Evolutionary conservation across 2,113 vertebrate genomes (phyloP).

Genomic region (Propithecus coquereli): DNA sequence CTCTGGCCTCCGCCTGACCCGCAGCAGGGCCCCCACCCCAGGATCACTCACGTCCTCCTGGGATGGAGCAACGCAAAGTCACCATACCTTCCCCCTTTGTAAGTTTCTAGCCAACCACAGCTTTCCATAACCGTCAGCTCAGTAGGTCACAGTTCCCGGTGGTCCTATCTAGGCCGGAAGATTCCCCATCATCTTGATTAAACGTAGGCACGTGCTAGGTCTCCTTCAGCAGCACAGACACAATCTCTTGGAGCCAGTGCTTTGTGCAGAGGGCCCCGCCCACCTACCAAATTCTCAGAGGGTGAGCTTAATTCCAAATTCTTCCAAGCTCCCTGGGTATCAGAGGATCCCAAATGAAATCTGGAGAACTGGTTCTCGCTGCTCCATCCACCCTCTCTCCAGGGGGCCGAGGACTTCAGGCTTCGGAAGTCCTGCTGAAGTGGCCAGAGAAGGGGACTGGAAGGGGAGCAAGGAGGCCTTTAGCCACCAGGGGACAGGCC

Average conservation of each 20-base stretch:
- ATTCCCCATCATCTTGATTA: too few relatives aligned
- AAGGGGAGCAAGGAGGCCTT: neutral
- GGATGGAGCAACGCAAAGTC: neutral
- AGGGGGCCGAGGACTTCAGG: neutral
- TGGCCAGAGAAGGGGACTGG: too few relatives aligned
- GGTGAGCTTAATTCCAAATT: neutral
- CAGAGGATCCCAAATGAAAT: neutral
- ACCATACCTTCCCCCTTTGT: neutral
- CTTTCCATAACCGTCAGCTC: neutral
- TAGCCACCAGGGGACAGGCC: neutral
- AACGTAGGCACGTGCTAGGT: neutral
- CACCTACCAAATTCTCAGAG: neutral
- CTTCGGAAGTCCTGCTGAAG: neutral
- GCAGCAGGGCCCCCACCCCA: too few relatives aligned
- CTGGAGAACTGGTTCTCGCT: neutral
- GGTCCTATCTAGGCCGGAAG: too few relatives aligned
- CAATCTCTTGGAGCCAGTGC: neutral
- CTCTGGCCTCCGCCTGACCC: neutral
- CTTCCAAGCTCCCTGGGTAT: neutral
- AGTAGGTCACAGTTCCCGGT: neutral
- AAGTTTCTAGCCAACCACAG: neutral
- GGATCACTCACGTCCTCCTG: neutral
- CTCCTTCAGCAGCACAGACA: neutral
- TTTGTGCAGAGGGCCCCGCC: neutral
- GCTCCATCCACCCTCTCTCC: too few relatives aligned